phyloP scores from a whole-genome alignment of 35 echinoderm and acorn worm genomes.

The Diadema setosum region DNA sequence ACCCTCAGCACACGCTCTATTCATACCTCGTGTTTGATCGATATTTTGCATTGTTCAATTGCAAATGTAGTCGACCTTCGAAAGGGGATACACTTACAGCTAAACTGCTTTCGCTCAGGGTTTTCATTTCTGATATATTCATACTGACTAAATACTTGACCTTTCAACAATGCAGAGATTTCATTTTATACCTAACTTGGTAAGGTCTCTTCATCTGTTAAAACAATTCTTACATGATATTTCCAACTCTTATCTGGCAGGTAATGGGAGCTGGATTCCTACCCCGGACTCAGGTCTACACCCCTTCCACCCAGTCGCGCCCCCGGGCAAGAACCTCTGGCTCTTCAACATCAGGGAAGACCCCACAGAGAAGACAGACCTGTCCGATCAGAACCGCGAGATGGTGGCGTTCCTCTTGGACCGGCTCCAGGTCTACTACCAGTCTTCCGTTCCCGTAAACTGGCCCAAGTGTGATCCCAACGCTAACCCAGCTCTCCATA shows the following conservation, averaged over 20 bases:
- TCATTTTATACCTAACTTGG: too few species aligned
- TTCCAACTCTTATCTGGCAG: not conserved
- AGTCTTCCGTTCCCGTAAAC: slow-evolving; percentile 36
- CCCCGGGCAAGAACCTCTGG: slow-evolving; percentile 48
- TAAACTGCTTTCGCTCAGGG: too few species aligned
- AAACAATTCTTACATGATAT: too few species aligned
- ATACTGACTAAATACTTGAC: too few species aligned
- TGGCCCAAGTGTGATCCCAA: slow-evolving; percentile 58
- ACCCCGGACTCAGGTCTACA: slow-evolving; percentile 68
- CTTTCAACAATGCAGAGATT: too few species aligned
- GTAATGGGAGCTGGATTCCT: slow-evolving; percentile 82
- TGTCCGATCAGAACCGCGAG: slow-evolving; percentile 45
- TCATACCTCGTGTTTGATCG: too few species aligned
- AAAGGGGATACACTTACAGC: too few species aligned
- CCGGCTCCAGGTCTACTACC: slow-evolving; percentile 45
- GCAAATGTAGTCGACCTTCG: too few species aligned
- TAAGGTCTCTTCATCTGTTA: too few species aligned
- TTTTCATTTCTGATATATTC: too few species aligned
- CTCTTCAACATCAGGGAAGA: slow-evolving; percentile 87
- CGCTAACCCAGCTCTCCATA: slow-evolving; percentile 71
- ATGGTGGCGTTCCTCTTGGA: slow-evolving; percentile 34
- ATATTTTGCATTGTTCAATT: too few species aligned
- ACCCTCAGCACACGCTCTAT: too few species aligned
- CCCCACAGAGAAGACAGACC: slow-evolving; percentile 63
- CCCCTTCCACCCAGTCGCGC: slow-evolving; percentile 38